These are phyloP conservation scores for Bellardia pandia DNA, from an alignment of 2,888 invertebrate species.

Conservation along the genomic window DNA sequence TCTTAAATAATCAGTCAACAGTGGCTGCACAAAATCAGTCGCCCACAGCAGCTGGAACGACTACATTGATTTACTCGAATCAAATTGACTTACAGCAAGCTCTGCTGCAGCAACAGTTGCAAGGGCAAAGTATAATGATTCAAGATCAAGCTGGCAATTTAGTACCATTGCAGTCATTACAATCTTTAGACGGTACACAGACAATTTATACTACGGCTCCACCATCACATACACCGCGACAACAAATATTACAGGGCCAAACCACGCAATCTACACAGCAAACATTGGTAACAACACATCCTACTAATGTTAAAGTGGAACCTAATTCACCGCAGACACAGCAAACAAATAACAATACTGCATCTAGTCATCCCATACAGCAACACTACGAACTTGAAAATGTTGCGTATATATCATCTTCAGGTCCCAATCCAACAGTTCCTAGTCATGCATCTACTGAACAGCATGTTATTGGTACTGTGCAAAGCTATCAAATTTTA, in stretches of 20 bases:
- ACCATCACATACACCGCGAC: conserved; percentile 74
- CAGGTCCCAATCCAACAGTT: conserved; percentile 78
- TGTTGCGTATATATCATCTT: conserved; percentile 81
- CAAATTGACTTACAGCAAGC: conserved; percentile 83
- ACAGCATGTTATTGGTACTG: conserved; percentile 83
- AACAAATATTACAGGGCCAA: conserved; percentile 76
- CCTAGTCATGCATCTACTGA: conserved; percentile 76
- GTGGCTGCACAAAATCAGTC: conserved; percentile 74
- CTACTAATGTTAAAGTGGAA: conserved; percentile 70
- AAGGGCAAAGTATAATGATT: conserved; percentile 83
- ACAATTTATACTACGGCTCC: conserved; percentile 80
- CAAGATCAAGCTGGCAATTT: conserved; percentile 82
- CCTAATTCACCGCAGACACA: conserved; percentile 61
- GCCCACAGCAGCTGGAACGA: conserved; percentile 73
- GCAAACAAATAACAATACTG: conserved; percentile 69
- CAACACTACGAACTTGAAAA: conserved; percentile 82
- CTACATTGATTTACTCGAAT: conserved; percentile 82
- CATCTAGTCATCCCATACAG: conserved; percentile 64
- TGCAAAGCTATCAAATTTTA: conserved; percentile 83
- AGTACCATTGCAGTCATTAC: conserved; percentile 80
- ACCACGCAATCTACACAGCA: conserved; percentile 73
- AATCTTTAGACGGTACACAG: conserved; percentile 80
- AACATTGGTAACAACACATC: conserved; percentile 70
- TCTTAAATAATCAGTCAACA: conserved; percentile 62
- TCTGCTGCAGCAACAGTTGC: conserved; percentile 81